phyloP scores from a whole-genome alignment of 2,113 vertebrate species.

The Oplegnathus fasciatus region DNA sequence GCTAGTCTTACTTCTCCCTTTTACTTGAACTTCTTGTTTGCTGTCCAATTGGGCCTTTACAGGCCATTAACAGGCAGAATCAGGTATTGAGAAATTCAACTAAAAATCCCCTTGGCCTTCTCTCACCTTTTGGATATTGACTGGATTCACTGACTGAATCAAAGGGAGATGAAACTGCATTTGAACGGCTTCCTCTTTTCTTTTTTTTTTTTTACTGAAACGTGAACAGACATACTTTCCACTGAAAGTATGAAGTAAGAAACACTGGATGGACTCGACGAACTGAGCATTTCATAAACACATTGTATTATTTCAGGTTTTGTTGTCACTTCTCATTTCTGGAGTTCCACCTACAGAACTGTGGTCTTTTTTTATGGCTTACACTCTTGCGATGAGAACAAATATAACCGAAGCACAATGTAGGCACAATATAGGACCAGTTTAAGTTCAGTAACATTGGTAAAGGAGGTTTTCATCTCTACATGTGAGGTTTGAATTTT shows the following conservation, averaged over 20 bases:
- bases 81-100: neutral
- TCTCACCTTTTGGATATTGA: neutral
- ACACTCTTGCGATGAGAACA: neutral
- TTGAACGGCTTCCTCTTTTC: neutral
- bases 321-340: neutral
- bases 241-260: neutral
- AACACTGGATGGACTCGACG: neutral
- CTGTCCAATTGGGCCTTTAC: neutral
- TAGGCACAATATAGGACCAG: neutral
- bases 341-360: neutral
- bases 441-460: neutral
- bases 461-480: neutral
- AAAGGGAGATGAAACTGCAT: neutral
- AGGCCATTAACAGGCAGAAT: neutral
- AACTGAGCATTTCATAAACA: neutral
- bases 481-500: neutral
- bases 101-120: neutral
- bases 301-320: neutral
- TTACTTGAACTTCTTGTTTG: conserved; percentile 4
- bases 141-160: neutral
- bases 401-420: neutral
- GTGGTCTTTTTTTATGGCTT: neutral
- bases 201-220: neutral
- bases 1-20: neutral
- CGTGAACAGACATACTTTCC: neutral